Evolutionary conservation across 2,113 vertebrate species (phyloP).

Genomic region (Sisor rabdophorus): DNA sequence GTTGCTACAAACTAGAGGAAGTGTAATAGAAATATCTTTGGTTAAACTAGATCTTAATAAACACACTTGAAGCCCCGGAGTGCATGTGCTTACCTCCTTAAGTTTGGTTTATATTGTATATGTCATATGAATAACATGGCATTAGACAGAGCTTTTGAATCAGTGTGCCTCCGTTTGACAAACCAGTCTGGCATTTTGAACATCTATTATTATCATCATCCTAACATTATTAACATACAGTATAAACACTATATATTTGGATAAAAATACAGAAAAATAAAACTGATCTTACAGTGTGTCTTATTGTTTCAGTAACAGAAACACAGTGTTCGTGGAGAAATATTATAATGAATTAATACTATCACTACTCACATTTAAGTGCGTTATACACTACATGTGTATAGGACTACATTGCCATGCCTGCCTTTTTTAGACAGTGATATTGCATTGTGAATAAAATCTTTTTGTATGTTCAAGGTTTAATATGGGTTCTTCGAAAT

Average conservation of each 20-base stretch:
- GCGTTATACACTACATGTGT: background rate
- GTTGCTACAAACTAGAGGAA: background rate
- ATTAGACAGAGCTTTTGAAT: slow-evolving; percentile 8
- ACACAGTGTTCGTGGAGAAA: slow-evolving; percentile 1
- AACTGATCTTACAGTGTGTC: background rate
- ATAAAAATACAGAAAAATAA: background rate
- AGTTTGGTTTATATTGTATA: slow-evolving; percentile 20
- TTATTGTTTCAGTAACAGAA: background rate
- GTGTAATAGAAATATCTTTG: slow-evolving; percentile 6
- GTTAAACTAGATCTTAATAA: slow-evolving; percentile 4
- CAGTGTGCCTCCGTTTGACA: slow-evolving; percentile 12
- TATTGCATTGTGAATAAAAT: slow-evolving; percentile 26
- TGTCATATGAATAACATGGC: slow-evolving; percentile 8
- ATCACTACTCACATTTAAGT: slow-evolving; percentile 3
- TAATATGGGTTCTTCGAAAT: slow-evolving; percentile 5
- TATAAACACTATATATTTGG: slow-evolving; percentile 23
- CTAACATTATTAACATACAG: slow-evolving; percentile 2
- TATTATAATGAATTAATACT: background rate
- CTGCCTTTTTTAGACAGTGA: slow-evolving; percentile 11
- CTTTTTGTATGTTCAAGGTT: slow-evolving; percentile 22
- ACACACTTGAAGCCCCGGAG: too few species aligned
- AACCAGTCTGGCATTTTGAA: background rate
- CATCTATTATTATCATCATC: background rate
- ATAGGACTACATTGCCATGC: slow-evolving; percentile 16
- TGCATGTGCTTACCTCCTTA: slow-evolving; percentile 1